Evolutionary conservation across 2,113 vertebrate genomes (phyloP), one percentile per base, ranked within the genome.

Genomic region (Blennius ocellaris): DNA sequence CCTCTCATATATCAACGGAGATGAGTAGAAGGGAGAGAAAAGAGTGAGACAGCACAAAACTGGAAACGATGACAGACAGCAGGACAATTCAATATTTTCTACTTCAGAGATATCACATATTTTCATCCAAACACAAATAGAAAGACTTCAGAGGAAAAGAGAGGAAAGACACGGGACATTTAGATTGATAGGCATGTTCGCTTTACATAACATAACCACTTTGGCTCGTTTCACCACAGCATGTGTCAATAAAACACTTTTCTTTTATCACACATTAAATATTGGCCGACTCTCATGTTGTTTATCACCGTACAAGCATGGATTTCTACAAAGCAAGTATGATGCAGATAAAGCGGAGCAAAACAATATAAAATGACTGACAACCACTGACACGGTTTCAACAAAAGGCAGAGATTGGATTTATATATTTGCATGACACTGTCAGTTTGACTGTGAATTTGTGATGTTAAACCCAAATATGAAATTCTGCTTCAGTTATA

Each of bases 1-100:
- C 61, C 73, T 59, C 54, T 68, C 56, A 53, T 40, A 59, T 38
- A 62, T 79, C 70, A 73, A 74, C 69, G 72, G 44, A 76, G 12
- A 58, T 47, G 58, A 36, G 50, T 68, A 76, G 5, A 52, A 76
- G 65, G 49, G 40, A 14, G 6, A 40, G 8, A 48, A 21, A 57
- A 15, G 40, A 43, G n/a, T 72, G 56, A 60, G 66, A 48, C 30
- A 52, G 49, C 37, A 61, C 37, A 61, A 48, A 51, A 62, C 11
- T 12, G 14, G 43, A 50, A 47, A 55, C 67, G 37, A 52, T 11
- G 10, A 14, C 43, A 59, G 47, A 54, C 14, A 41, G 11, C 37
- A 58, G 15, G 9, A 51, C 9, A 41, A 36, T 10, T 38, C n/a
- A 52, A 15, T 5, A 15, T 43, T 62, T 74, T 55, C 8, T 38